Conservation (phyloP, 2,888 invertebrate genomes). For the Mythimna ferrago region DNA sequence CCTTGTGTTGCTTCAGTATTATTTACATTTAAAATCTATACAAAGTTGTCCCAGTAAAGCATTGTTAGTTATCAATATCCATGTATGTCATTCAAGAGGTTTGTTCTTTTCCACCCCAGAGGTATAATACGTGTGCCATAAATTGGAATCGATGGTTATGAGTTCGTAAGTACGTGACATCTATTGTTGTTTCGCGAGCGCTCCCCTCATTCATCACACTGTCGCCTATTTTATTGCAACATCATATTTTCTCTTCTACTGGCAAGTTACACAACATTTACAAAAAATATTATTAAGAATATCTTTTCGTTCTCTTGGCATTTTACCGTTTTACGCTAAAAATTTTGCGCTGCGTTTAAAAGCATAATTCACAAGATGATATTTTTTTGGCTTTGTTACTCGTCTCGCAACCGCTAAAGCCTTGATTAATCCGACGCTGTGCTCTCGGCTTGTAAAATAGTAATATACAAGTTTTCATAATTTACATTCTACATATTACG, state of each 20-base stretch:
- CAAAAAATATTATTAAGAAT: conserved; percentile 49
- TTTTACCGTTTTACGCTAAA: conserved; percentile 36
- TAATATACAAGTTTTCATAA: conserved; percentile 38
- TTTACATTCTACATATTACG: conserved; percentile 16
- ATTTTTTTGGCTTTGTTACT: conserved; percentile 49
- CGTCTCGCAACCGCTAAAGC: conserved; percentile 39
- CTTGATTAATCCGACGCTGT: conserved; percentile 48
- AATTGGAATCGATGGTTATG: conserved; percentile 85
- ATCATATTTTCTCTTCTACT: conserved; percentile 63
- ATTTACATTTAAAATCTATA: neutral
- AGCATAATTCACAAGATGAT: conserved; percentile 55
- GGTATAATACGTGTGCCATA: conserved; percentile 77
- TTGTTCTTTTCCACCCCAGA: conserved; percentile 40
- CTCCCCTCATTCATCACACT: conserved; percentile 78
- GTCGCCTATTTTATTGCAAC: conserved; percentile 75
- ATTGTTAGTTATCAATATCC: conserved; percentile 35
- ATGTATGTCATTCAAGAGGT: conserved; percentile 20
- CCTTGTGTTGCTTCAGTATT: neutral
- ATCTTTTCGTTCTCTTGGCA: conserved; percentile 39
- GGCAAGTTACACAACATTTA: conserved; percentile 55
- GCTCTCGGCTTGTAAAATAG: conserved; percentile 41
- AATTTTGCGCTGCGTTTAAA: conserved; percentile 40
- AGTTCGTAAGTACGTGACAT: conserved; percentile 84
- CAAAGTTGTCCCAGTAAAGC: conserved; percentile 12
- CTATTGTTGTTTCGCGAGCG: conserved; percentile 77